Conservation (phyloP, 2,888 invertebrate genomes). For the Alcis repandata region DNA sequence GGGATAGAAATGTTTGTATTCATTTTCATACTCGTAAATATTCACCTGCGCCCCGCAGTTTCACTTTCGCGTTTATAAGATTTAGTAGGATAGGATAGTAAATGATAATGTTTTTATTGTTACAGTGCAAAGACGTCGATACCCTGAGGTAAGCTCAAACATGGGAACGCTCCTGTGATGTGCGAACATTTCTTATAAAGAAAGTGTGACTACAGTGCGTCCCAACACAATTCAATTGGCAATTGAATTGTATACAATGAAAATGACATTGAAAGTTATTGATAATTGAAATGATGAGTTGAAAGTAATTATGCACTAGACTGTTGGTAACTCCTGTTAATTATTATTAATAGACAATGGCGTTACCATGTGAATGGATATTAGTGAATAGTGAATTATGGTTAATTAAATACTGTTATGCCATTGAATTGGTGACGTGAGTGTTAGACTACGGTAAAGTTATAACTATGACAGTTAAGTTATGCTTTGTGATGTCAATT, state of each 20-base stretch:
- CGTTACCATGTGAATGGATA: neutral
- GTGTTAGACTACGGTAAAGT: neutral
- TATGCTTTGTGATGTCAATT: neutral
- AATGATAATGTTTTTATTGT: constrained; percentile 53
- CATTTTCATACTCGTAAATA: too few species aligned
- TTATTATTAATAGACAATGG: neutral
- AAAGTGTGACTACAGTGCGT: constrained; percentile 25
- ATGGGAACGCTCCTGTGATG: constrained; percentile 59
- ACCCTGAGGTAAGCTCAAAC: constrained; percentile 74
- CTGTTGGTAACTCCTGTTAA: neutral
- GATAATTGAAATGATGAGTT: neutral
- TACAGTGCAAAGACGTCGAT: constrained; percentile 79
- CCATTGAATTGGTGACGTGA: neutral
- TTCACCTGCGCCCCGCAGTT: too few species aligned
- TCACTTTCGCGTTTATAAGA: too few species aligned
- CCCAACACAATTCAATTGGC: too few species aligned
- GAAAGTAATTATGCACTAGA: neutral
- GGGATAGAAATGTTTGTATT: too few species aligned
- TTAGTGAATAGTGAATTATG: constrained; percentile 1
- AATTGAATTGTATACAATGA: too few species aligned
- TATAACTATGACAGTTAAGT: too few species aligned
- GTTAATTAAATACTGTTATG: neutral
- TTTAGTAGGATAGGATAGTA: neutral
- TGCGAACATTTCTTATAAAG: constrained; percentile 72
- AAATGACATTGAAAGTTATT: neutral